Evolutionary conservation across 2,797 vertebrate species (phyloP), one percentile per base, ranked within the genome.

Genomic region (Psittacula echo): DNA sequence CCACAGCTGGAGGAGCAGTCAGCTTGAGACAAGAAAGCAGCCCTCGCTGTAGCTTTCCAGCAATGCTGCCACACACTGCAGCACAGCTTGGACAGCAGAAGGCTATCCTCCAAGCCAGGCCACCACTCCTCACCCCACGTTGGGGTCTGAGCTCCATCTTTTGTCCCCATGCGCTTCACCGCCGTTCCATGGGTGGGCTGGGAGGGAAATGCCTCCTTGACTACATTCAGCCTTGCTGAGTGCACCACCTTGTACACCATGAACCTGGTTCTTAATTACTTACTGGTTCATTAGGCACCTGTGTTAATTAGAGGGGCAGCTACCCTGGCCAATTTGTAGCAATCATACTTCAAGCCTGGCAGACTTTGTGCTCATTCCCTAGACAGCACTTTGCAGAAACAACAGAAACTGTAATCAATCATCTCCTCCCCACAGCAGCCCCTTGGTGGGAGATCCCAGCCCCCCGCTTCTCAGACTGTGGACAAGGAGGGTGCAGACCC

Each of bases 131-230:
- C 44, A 77, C 30, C 0, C 41, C 61, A 37, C 1, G 0, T 10
- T 0, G 0, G 11, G 20, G 13, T 32, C 85, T 89, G 48, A 87
- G 64, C 76, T 47, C 34, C 27, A 6, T 32, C 79, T 76, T n/a
- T 74, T 45, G 39, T 78, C 53, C 62, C 10, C 0, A 0, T 3
- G 15, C 0, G 1, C 53, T 65, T 29, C 45, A 60, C 64, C 0
- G 0, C 67, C 44, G 18, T 58, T 21, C 60, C 24, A 30, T 58
- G 41, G 30, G 24, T 20, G 19, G n/a, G 47, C 60, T 61, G 17
- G 30, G 23, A 77, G 18, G 26, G 61, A 84, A 58, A 75, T 4
- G 12, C 13, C 30, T 61, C 47, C 16, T 32, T 1, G 2, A 8
- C 11, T 17, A n/a, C 0, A 0, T 30, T 66, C 54, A 60, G 64